Evolutionary conservation across 2,797 vertebrate species (phyloP), one percentile per base, ranked within the genome.

Genomic region (Pyrocephalus nanus): DNA sequence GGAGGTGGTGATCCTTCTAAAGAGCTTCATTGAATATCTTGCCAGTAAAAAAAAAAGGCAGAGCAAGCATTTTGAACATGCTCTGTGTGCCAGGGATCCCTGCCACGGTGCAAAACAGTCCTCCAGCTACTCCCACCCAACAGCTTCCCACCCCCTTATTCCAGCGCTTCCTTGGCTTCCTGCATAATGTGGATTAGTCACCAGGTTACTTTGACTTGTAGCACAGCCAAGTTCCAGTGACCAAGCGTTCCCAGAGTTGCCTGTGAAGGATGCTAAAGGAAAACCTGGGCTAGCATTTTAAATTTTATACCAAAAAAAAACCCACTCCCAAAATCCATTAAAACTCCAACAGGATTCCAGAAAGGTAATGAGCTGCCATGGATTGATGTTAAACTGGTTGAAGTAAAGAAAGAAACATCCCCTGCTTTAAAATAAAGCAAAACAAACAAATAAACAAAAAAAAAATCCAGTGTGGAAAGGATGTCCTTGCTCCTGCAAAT

Each of bases 1-100:
- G 1, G 53, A 45, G 26, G 4, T 69, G 14, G 20, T 8, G 48
- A 22, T 11, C 9, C 0, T 51, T 54, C 50, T 50, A 14, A 34
- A 82, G 30, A 8, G 4, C 17, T 25, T 8, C 12, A 3, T 2
- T 43, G 62, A 75, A 12, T 4, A 5, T 3, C 2, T 1, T 54
- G 50, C 58, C 65, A 69, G 48, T 15, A 57, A n/a, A 64, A 38
- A n/a, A 64, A 38, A 86, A 87, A 84, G 57, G 51, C 75, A 85
- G 75, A 81, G n/a, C 47, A 70, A 23, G 47, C 15, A 5, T 50
- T 74, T 19, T 22, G 67, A 85, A 29, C 34, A 2, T 1, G 23
- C 23, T 89, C 57, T 50, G 18, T 19, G 2, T 51, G 55, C 75
- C 82, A 95, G 40, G 40, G 64, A 94, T 79, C 54, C 29, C 25